Percentiles rank a stretch among this genome's conserved stretches.
phyloP scores from a whole-genome alignment of 2,888 invertebrate genomes.

The Arctia plantaginis region DNA sequence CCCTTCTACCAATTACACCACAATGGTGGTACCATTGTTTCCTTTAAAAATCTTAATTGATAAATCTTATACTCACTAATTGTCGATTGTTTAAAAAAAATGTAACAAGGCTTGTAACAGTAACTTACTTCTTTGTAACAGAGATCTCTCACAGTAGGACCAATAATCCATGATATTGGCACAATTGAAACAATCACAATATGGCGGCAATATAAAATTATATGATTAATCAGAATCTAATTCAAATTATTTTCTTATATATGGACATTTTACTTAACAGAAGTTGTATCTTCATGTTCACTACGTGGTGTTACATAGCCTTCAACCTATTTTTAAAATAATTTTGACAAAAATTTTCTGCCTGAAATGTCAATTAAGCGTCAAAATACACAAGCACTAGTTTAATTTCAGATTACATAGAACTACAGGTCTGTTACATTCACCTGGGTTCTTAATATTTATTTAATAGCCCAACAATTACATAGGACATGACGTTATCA shows the following conservation, averaged over 20 bases:
- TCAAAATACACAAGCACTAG: background rate
- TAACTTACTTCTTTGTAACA: too few species aligned
- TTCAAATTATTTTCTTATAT: background rate
- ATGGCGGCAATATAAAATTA: background rate
- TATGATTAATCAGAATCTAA: background rate
- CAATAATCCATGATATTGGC: too few species aligned
- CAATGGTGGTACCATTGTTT: too few species aligned
- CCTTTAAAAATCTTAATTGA: too few species aligned
- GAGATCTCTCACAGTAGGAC: too few species aligned
- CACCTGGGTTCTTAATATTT: background rate
- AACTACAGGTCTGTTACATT: background rate
- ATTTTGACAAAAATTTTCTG: background rate
- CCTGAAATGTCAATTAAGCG: background rate
- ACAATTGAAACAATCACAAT: background rate
- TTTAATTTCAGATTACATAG: background rate
- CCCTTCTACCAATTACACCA: too few species aligned
- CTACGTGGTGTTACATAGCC: background rate
- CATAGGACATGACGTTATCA: background rate
- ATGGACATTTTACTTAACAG: background rate
- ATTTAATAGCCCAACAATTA: background rate
- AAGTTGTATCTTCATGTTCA: background rate
- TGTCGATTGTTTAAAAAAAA: too few species aligned
- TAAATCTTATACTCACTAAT: too few species aligned
- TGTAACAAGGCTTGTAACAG: too few species aligned
- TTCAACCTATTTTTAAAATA: background rate